Conservation (phyloP, 2,797 vertebrate genomes). For the Sebastes aleutianus region DNA sequence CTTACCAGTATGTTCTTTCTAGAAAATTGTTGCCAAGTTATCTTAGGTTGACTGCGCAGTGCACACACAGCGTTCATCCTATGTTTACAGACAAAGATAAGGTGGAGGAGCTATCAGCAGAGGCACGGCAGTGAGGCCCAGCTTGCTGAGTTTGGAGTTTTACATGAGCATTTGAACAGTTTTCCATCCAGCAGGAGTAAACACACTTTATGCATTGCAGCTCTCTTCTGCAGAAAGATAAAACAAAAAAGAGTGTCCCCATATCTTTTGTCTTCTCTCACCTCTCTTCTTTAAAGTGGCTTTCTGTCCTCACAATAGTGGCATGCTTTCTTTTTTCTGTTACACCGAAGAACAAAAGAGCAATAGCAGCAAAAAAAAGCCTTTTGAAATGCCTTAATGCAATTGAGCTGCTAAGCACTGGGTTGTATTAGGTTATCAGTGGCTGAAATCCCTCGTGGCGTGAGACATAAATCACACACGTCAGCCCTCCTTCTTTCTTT, state of each 20-base stretch:
- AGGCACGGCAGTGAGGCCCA: conserved; percentile 14
- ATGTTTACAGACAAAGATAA: conserved; percentile 47
- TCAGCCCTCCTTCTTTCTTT: conserved; percentile 55
- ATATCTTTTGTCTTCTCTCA: conserved; percentile 30
- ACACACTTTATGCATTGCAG: conserved; percentile 18
- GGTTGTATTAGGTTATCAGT: conserved; percentile 82
- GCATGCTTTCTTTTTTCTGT: conserved; percentile 42
- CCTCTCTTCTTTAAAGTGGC: conserved; percentile 19
- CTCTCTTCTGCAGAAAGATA: conserved; percentile 2
- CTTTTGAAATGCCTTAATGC: conserved; percentile 76
- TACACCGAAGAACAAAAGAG: conserved; percentile 64
- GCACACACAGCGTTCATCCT: conserved; percentile 28
- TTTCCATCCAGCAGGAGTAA: conserved; percentile 20
- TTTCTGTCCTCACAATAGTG: conserved; percentile 53
- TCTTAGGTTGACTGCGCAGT: conserved; percentile 30
- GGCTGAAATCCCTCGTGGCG: conserved; percentile 78
- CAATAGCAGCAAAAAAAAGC: conserved; percentile 59
- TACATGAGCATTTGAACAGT: conserved; percentile 28
- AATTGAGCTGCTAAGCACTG: conserved; percentile 80
- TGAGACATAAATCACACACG: conserved; percentile 81
- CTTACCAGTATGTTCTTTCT: conserved; percentile 20
- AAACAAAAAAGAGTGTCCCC: background rate
- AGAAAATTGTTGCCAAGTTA: conserved; percentile 35
- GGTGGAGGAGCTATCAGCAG: conserved; percentile 25
- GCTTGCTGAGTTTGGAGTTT: conserved; percentile 37